phyloP scores from a whole-genome alignment of 1,140 invertebrate genomes.

The Caenorhabditis briggsae region DNA sequence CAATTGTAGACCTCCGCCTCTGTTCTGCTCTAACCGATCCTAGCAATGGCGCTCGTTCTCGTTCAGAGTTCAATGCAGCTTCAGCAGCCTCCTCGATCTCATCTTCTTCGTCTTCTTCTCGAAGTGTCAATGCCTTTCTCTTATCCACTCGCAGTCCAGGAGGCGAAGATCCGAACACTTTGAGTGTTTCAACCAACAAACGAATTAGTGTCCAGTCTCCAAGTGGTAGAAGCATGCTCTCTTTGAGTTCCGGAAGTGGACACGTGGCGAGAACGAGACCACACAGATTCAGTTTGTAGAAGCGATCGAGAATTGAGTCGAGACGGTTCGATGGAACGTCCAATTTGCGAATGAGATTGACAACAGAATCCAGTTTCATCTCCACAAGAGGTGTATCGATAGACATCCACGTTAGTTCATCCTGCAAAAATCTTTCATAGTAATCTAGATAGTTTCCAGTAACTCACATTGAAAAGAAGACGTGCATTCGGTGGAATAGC shows the following conservation, averaged over 20 bases:
- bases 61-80: not conserved
- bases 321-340: slow-evolving; percentile 69
- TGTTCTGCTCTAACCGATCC: slow-evolving; percentile 47
- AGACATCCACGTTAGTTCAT: slow-evolving; percentile 70
- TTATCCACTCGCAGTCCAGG: slow-evolving; percentile 60
- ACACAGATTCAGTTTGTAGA: slow-evolving; percentile 73
- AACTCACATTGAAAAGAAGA: slow-evolving; percentile 56
- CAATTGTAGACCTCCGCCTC: slow-evolving; percentile 56
- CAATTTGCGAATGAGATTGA: slow-evolving; percentile 66
- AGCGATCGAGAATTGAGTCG: slow-evolving; percentile 63
- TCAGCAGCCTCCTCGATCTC: slow-evolving; percentile 48
- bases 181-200: slow-evolving; percentile 74
- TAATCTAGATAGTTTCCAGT: not conserved
- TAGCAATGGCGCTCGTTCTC: slow-evolving; percentile 43
- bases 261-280: slow-evolving; percentile 75
- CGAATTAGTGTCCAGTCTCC: slow-evolving; percentile 76
- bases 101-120: slow-evolving; percentile 62
- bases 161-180: slow-evolving; percentile 65
- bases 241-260: slow-evolving; percentile 59
- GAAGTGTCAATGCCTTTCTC: slow-evolving; percentile 56
- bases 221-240: slow-evolving; percentile 63
- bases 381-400: slow-evolving; percentile 71
- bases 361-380: slow-evolving; percentile 72
- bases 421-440: slow-evolving; percentile 65
- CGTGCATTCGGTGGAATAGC: slow-evolving; percentile 62